phyloP scores from a whole-genome alignment of 2,113 vertebrate genomes.

The Poicephalus gulielmi region DNA sequence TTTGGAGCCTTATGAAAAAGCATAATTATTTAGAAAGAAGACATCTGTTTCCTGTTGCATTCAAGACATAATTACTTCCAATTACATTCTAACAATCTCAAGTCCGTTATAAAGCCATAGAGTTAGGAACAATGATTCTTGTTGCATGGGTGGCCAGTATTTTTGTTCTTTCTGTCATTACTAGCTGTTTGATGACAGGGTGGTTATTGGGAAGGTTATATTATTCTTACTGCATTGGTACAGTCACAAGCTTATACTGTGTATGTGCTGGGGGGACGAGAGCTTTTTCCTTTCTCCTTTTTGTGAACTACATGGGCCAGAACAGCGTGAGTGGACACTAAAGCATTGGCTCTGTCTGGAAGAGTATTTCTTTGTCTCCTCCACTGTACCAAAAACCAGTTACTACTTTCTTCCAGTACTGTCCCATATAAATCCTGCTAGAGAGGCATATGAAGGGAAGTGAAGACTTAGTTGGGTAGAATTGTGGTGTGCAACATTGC shows the following conservation, averaged over 20 bases:
- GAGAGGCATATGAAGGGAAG: background rate
- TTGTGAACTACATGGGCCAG: background rate
- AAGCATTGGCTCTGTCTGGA: background rate
- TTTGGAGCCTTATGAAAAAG: background rate
- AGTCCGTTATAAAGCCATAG: background rate
- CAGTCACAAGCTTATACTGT: background rate
- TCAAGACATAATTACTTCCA: constrained; percentile 32
- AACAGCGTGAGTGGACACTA: background rate
- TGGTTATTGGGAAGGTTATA: background rate
- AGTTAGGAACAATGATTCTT: constrained; percentile 19
- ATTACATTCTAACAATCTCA: constrained; percentile 6
- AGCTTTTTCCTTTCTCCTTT: background rate
- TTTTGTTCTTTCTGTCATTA: constrained; percentile 24
- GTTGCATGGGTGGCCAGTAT: background rate
- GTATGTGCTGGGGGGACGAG: background rate
- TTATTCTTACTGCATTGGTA: background rate
- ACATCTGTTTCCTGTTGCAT: constrained; percentile 51
- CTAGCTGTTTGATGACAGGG: background rate
- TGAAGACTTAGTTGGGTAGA: background rate
- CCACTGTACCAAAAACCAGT: background rate
- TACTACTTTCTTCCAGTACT: background rate
- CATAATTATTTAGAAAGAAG: background rate
- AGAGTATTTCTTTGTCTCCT: background rate
- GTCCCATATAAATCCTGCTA: background rate
- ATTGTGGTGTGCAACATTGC: background rate